phyloP scores from a whole-genome alignment of 1,140 invertebrate genomes.

The Heliconius himera region DNA sequence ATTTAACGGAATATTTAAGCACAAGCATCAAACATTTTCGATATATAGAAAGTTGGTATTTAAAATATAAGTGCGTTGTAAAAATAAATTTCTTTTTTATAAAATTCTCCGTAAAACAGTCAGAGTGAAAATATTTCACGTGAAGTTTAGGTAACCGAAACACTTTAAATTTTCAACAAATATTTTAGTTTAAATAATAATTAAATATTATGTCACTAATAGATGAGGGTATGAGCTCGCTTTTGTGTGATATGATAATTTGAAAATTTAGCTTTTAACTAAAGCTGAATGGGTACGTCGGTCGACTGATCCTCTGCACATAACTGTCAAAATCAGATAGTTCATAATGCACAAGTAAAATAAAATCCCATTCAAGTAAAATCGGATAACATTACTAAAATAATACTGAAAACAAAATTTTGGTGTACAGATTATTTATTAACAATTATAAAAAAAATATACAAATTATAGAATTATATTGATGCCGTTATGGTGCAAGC shows the following conservation, averaged over 20 bases:
- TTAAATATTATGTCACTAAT: neutral
- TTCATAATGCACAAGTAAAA: slow-evolving; percentile 19
- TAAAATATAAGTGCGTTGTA: slow-evolving; percentile 44
- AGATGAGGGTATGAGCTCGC: neutral
- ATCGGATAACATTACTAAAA: neutral
- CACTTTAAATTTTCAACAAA: neutral
- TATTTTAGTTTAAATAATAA: neutral
- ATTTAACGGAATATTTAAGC: slow-evolving; percentile 57
- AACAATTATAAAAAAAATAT: too few relatives aligned
- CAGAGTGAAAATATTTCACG: slow-evolving; percentile 48
- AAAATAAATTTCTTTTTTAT: slow-evolving; percentile 56
- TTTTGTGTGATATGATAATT: slow-evolving; percentile 6
- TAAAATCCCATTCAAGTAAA: slow-evolving; percentile 18
- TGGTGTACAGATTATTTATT: too few relatives aligned
- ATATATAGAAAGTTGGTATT: slow-evolving; percentile 50
- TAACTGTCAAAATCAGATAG: slow-evolving; percentile 37
- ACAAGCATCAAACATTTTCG: slow-evolving; percentile 46
- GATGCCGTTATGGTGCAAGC: too few relatives aligned
- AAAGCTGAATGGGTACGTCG: slow-evolving; percentile 3
- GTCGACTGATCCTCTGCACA: slow-evolving; percentile 25
- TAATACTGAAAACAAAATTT: neutral
- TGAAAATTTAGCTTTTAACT: slow-evolving; percentile 14
- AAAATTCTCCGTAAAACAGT: slow-evolving; percentile 50
- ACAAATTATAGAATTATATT: too few relatives aligned
- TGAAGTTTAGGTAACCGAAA: slow-evolving; percentile 39